Percentiles rank a stretch among this genome's conserved stretches.
These are phyloP conservation scores for Dicyrtomina minuta DNA, from an alignment of 2,888 invertebrate genomes.

Conservation along the genomic window DNA sequence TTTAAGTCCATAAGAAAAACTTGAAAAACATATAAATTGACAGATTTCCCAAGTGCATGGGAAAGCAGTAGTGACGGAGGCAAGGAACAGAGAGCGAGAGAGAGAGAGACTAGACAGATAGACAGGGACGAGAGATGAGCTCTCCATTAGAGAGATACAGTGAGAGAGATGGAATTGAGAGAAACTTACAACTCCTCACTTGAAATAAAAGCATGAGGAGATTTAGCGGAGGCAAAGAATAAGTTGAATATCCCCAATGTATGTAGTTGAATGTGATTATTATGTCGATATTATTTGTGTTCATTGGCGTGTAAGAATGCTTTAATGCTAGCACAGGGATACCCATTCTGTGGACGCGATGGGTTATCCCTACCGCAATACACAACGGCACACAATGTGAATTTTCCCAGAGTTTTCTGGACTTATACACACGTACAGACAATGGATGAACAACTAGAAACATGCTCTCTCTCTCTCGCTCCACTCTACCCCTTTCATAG, in stretches of 20 bases:
- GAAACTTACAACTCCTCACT: constrained; percentile 31
- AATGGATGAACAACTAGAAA: constrained; percentile 28
- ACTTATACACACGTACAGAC: constrained; percentile 33
- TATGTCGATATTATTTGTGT: constrained; percentile 55
- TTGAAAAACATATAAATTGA: constrained; percentile 19
- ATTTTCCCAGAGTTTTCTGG: constrained; percentile 38
- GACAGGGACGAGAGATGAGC: constrained; percentile 2
- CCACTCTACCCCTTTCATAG: constrained; percentile 27
- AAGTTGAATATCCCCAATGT: constrained; percentile 27
- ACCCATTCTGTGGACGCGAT: constrained; percentile 42
- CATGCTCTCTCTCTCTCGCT: constrained; percentile 22
- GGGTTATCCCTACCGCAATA: constrained; percentile 40
- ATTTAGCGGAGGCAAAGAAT: constrained; percentile 27
- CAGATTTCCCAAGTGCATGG: constrained; percentile 27
- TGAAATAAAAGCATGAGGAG: constrained; percentile 39
- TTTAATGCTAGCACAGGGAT: constrained; percentile 51
- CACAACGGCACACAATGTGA: constrained; percentile 36
- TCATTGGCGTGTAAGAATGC: constrained; percentile 54
- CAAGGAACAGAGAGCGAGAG: neutral
- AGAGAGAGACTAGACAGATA: neutral
- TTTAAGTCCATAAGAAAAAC: constrained; percentile 1
- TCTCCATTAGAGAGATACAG: constrained; percentile 30
- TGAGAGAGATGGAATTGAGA: neutral
- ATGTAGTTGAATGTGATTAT: constrained; percentile 52
- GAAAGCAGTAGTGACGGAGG: neutral